Percentiles rank a stretch among this genome's conserved stretches.
Evolutionary conservation across 2,888 invertebrate genomes (phyloP).

Genomic region (Prenolepis imparis): DNA sequence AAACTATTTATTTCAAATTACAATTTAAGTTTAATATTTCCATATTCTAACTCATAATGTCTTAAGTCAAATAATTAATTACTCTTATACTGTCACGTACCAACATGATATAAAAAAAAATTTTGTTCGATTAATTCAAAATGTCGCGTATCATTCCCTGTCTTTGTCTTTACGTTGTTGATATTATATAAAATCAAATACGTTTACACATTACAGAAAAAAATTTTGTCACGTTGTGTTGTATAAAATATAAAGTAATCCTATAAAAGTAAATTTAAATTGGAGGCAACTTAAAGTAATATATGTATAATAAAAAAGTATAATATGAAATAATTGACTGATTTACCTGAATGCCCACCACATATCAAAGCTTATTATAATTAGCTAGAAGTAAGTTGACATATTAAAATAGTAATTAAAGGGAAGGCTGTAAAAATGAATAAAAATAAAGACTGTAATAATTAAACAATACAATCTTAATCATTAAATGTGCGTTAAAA

Average conservation of each 20-base stretch:
- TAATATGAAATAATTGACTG: constrained; percentile 9
- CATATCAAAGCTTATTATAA: constrained; percentile 95
- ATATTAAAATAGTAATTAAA: too few relatives aligned
- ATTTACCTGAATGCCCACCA: constrained; percentile 94
- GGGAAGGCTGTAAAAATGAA: too few relatives aligned
- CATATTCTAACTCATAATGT: background rate
- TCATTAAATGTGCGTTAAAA: too few relatives aligned
- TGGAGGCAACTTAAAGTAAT: background rate
- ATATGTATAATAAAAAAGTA: too few relatives aligned
- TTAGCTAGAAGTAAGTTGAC: too few relatives aligned
- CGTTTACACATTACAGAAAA: background rate
- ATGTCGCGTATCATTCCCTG: background rate
- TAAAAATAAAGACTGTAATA: too few relatives aligned
- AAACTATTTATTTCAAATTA: too few relatives aligned
- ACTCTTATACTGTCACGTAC: too few relatives aligned
- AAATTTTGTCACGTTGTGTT: background rate
- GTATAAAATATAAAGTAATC: background rate
- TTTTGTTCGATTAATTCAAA: background rate
- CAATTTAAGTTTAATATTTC: too few relatives aligned
- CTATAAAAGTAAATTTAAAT: background rate
- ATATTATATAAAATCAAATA: background rate
- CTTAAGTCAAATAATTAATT: background rate
- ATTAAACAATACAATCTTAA: too few relatives aligned
- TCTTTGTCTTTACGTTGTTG: background rate
- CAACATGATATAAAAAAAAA: background rate